phyloP scores from a whole-genome alignment of 2,797 vertebrate species.

The Spheniscus humboldti region DNA sequence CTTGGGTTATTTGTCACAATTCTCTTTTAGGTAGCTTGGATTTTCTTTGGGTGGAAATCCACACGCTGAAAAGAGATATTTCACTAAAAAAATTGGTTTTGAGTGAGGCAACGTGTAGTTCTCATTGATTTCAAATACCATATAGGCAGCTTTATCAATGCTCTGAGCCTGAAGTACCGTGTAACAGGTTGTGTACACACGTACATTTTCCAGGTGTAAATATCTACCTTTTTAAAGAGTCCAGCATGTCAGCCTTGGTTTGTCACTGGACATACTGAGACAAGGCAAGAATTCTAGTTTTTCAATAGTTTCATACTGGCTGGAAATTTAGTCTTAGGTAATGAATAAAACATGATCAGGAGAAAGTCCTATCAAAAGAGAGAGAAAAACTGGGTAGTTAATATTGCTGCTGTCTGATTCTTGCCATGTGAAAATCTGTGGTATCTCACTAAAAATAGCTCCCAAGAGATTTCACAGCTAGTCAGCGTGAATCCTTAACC shows the following conservation, averaged over 20 bases:
- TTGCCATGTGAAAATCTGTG: background rate
- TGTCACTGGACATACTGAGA: background rate
- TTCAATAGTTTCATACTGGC: background rate
- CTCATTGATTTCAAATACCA: background rate
- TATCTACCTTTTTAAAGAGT: background rate
- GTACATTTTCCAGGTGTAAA: background rate
- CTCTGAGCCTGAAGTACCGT: background rate
- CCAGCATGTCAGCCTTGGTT: background rate
- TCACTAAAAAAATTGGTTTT: background rate
- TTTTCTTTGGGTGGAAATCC: background rate
- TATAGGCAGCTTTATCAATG: background rate
- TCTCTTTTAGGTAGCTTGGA: background rate
- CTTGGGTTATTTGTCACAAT: background rate
- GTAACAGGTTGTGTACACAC: background rate
- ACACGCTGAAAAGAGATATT: background rate
- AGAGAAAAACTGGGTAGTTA: background rate
- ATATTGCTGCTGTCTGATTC: background rate
- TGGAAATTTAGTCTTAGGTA: background rate
- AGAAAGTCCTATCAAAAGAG: background rate
- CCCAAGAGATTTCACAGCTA: background rate
- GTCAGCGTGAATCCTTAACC: background rate
- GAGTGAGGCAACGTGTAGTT: background rate
- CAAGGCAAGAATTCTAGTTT: background rate
- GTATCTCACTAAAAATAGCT: background rate
- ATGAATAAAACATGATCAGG: background rate